Evolutionary conservation across 2,888 invertebrate species (phyloP), one percentile per base, ranked within the genome.

Genomic region (Mechanitis mazaeus): DNA sequence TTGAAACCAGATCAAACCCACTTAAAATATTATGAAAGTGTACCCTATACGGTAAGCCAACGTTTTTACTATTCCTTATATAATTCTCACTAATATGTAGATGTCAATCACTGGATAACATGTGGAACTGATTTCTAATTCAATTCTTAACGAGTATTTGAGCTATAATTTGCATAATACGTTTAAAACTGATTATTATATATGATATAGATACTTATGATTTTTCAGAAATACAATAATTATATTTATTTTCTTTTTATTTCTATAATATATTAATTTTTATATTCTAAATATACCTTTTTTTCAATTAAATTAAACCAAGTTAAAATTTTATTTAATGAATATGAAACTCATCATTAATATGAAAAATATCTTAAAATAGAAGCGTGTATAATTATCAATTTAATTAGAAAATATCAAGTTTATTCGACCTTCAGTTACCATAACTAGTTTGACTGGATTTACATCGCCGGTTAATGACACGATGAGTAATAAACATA

Each of bases 361-460:
- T 50, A 50, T 50, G 50, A 9, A 31, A 31, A 31, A 50, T 6
- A 50, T 50, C 50, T 6, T 31, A 31, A 50, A 50, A 31, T 50
- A 59, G 54, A 57, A 42, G 60, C 59, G 47, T 60, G 58, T 47
- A 20, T 28, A 31, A 38, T 55, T 58, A 28, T 31, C 58, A 46
- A 55, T 58, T 60, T 57, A 66, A 61, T 53, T 64, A 61, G 59
- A 66, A 61, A 66, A 59, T 55, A 59, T 57, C 61, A 55, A 58
- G 59, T 61, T 59, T 45, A 50, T 42, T 54, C 57, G 64, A 66
- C 65, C 65, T 66, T 66, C 61, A 55, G 20, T 71, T 65, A 71
- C 65, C 69, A 72, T 72, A 72, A 72, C 72, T 71, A 68, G 74
- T 59, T 68, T 69, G 63, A 69, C 68, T 58, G 58, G 63, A 64